Evolutionary conservation across 2,888 invertebrate species (phyloP).

Genomic region (Leptura quadrifasciata): DNA sequence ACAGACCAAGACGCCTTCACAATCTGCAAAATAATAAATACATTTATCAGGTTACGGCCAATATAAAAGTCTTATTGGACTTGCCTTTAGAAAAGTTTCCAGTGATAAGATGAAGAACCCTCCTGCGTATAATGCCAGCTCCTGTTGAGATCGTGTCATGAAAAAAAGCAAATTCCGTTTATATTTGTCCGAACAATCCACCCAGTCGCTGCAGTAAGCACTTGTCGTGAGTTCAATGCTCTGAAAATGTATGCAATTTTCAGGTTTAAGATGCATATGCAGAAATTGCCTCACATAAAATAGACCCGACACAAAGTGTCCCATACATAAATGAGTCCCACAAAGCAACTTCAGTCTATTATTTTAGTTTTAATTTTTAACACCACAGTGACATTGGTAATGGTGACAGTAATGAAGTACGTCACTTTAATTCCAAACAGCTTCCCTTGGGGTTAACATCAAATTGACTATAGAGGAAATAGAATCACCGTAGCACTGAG

Average conservation of each 20-base stretch:
- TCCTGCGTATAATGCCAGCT: conserved; percentile 75
- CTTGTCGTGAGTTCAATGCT: conserved; percentile 72
- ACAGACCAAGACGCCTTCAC: conserved; percentile 77
- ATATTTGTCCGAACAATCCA: conserved; percentile 68
- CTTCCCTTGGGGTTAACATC: too few relatives aligned
- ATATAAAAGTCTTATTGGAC: conserved; percentile 34
- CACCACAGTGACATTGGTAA: too few relatives aligned
- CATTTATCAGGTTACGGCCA: background rate
- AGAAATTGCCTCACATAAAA: too few relatives aligned
- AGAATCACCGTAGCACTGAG: too few relatives aligned
- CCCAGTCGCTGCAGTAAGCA: conserved; percentile 72
- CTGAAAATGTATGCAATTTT: conserved; percentile 64
- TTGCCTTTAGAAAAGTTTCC: conserved; percentile 75
- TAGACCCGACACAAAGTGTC: too few relatives aligned
- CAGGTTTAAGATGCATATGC: too few relatives aligned
- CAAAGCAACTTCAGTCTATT: too few relatives aligned
- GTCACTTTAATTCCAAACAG: too few relatives aligned
- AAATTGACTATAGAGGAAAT: too few relatives aligned
- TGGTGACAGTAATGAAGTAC: too few relatives aligned
- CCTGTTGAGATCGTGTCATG: conserved; percentile 74
- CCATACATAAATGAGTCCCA: too few relatives aligned
- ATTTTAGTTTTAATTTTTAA: too few relatives aligned
- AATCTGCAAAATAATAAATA: conserved; percentile 73
- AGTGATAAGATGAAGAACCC: conserved; percentile 75
- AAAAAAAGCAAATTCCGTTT: conserved; percentile 73